These are phyloP conservation scores for Thalpophila matura DNA, from an alignment of 2,888 invertebrate genomes.

Conservation along the genomic window DNA sequence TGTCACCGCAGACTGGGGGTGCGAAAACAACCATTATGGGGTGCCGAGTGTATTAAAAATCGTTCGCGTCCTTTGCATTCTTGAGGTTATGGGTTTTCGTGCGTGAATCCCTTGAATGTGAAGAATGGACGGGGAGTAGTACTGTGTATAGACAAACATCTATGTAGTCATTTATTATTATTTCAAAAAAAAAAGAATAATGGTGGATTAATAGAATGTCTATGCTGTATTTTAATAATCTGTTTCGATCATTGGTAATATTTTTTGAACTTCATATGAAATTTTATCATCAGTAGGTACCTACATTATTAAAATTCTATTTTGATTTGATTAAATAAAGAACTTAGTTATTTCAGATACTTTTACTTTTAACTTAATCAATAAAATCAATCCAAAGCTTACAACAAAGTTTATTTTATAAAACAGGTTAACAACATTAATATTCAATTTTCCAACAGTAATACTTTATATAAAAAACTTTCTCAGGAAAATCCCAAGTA, in stretches of 20 bases:
- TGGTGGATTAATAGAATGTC: conserved; percentile 13
- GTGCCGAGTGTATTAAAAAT: conserved; percentile 89
- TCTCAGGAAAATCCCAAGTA: conserved; percentile 55
- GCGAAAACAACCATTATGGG: conserved; percentile 88
- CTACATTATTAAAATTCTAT: too few relatives aligned
- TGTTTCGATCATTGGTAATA: not conserved
- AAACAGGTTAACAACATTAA: not conserved
- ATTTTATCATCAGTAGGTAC: not conserved
- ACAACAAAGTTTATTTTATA: not conserved
- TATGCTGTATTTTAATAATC: conserved; percentile 10
- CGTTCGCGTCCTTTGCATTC: conserved; percentile 87
- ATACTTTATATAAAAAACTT: conserved; percentile 50
- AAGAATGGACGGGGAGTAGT: conserved; percentile 54
- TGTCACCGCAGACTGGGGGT: conserved; percentile 89
- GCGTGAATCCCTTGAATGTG: conserved; percentile 68
- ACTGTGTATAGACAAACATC: conserved; percentile 47
- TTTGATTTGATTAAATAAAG: too few relatives aligned
- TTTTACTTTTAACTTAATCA: too few relatives aligned
- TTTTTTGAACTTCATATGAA: not conserved
- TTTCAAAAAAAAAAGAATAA: conserved; percentile 33
- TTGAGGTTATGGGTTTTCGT: conserved; percentile 86
- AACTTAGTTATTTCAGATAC: too few relatives aligned
- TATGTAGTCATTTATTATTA: conserved; percentile 49
- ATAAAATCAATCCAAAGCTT: too few relatives aligned
- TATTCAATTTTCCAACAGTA: conserved; percentile 29